Base-by-base conservation (phyloP, 2,888 invertebrate species). In the Monoplex corrugatus region DNA sequence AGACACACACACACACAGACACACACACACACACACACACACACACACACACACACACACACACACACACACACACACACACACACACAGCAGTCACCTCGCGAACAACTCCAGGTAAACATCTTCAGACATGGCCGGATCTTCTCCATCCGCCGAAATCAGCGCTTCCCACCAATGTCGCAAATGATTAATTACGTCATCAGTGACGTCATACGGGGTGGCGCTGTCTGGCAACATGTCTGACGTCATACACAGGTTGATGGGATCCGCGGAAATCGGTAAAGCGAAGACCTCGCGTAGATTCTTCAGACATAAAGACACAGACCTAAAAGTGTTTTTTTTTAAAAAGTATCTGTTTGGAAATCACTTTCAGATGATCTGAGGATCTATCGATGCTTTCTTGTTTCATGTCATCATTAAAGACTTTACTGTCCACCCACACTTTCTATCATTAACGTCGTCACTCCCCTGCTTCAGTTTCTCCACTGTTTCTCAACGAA, bases 61-160 rank as follows among this genome's bases (percentile, higher is more conserved):
- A 23, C 72, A 13, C 72, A 13, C n/a, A 13, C 72, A 72, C 16
- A 72, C 72, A 72, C 72, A 23, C 19, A 23, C 72, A 72, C 28
- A 72, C n/a, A 72, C 16, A 13, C n/a, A 13, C n/a, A 35, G n/a
- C 23, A 6, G 23, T 68, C 63, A 78, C 78, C 78, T 13, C 13
- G 78, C 78, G 2, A 78, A 16, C 35, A 78, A 35, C 10, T 78
- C 78, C 78, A 78, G 23, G 23, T 78, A 78, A 5, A 78, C 19
- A 40, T 78, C 78, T 2, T 78, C 78, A 13, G 78, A 32, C 78
- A 78, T 78, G 40, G 78, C 78, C 3, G 78, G 78, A n/a, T 78
- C 78, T 35, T 5, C 10, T 2, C 78, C 78, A 13, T 78, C 38
- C 5, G 38, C n/a, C 8, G 78, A 5, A 32, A 78, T 78, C 2